Conservation (phyloP, 2,888 invertebrate species). For the Drepana falcataria region DNA sequence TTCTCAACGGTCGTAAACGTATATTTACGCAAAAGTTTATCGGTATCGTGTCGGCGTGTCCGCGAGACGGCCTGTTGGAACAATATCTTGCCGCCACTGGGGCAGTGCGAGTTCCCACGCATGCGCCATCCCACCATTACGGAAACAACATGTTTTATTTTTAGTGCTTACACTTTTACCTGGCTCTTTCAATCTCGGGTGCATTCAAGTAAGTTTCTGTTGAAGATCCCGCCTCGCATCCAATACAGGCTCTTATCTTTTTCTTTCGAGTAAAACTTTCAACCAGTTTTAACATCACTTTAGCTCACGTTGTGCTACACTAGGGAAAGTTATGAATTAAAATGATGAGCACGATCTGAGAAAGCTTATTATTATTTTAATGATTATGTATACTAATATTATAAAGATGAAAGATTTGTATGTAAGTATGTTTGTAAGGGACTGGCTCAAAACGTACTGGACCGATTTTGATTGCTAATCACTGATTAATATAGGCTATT, state of each 20-base stretch:
- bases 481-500: too few relatives aligned
- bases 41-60: not conserved
- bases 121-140: conserved; percentile 20
- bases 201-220: conserved; percentile 2
- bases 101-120: conserved; percentile 19
- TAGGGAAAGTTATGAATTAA: too few relatives aligned
- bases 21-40: not conserved
- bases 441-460: too few relatives aligned
- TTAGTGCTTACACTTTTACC: conserved; percentile 26
- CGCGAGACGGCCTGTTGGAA: not conserved
- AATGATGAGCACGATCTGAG: too few relatives aligned
- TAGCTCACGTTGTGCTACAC: too few relatives aligned
- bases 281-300: too few relatives aligned
- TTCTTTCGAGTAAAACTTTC: not conserved
- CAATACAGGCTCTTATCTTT: not conserved
- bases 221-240: not conserved
- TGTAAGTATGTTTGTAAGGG: too few relatives aligned
- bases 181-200: conserved; percentile 26
- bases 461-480: too few relatives aligned
- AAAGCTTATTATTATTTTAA: too few relatives aligned
- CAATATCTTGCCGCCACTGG: conserved; percentile 32
- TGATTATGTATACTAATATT: too few relatives aligned
- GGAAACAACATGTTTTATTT: conserved; percentile 29
- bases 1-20: too few relatives aligned
- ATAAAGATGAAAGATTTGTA: too few relatives aligned